A percentile compares a stretch with the other conserved stretches of the same genome.
These are phyloP conservation scores for Coregonus clupeaformis DNA, from an alignment of 2,113 vertebrate species.

Conservation along the genomic window DNA sequence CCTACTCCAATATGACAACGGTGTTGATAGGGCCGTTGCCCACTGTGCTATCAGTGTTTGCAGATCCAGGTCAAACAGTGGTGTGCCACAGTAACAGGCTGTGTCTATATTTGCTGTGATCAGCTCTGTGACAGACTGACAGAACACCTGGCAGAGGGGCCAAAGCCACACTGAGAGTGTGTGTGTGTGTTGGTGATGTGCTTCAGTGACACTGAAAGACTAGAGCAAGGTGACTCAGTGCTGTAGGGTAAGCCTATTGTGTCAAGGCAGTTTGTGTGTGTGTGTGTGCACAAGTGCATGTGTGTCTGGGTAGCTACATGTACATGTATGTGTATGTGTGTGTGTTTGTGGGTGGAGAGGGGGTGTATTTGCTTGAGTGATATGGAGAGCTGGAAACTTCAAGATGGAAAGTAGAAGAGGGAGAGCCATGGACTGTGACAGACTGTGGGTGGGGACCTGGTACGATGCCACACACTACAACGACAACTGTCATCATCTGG, in stretches of 20 bases:
- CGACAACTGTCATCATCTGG: background rate
- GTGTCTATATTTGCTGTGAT: constrained; percentile 59
- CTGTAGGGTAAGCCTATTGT: background rate
- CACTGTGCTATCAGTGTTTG: constrained; percentile 7
- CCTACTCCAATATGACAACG: background rate
- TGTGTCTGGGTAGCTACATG: background rate
- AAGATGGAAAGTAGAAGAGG: constrained; percentile 29
- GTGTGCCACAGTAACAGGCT: background rate
- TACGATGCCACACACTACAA: constrained; percentile 9
- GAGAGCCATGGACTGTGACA: constrained; percentile 41
- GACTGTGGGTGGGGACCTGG: constrained; percentile 38
- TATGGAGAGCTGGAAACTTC: constrained; percentile 22
- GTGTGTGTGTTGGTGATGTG: constrained; percentile 6
- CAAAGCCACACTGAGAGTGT: background rate
- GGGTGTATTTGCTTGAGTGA: constrained; percentile 31
- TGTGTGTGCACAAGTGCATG: background rate
- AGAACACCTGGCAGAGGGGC: background rate
- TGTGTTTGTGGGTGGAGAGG: constrained; percentile 24
- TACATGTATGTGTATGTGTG: constrained; percentile 9
- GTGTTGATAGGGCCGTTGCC: background rate
- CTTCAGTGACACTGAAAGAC: constrained; percentile 38
- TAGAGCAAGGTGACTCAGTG: background rate
- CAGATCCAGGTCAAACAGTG: constrained; percentile 39
- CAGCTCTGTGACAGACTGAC: constrained; percentile 8
- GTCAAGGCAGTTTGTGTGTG: background rate